Evolutionary conservation across 2,888 invertebrate genomes (phyloP), one percentile per base, ranked within the genome.

Genomic region (Dicranocentrus wangi): DNA sequence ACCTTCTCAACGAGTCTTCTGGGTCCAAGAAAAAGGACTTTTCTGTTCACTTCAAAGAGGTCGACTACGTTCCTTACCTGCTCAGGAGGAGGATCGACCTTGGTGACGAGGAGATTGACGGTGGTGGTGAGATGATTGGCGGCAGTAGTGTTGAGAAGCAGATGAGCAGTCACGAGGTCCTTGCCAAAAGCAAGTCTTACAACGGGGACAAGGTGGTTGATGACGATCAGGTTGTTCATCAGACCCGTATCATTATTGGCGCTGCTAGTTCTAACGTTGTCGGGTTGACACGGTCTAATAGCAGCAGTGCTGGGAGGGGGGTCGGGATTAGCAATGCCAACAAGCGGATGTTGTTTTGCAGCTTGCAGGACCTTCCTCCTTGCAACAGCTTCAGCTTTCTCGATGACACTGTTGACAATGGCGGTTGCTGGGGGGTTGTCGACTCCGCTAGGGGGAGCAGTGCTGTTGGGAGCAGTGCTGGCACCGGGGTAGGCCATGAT

Each of bases 11-110:
- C 10, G 68, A 65, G 39, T 27, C 27, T 15, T 28, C 17, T 63
- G 28, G 32, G 10, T 27, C 28, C 17, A 60, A 70, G 27, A 32
- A 32, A 32, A 55, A 47, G 39, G 42, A 39, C n/a, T 28, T 68
- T 28, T 25, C 25, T 17, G 68, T 68, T 10, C 60, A 70, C 17
- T 58, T 70, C 17, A 70, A 70, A 70, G 70, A 60, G 58, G 55
- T 70, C 10, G 55, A 58, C 17, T 55, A 70, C 25, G 70, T 86
- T 15, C 86, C 86, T 0, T 86, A 86, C 51, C 32, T 86, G 8
- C 65, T 86, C 1, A 69, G 86, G 28, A 70, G 84, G 60, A 47
- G 85, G 17, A 83, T 83, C 42, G 84, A 85, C 65, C 58, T 85
- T 15, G 83, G 83, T 15, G 83, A 83, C 17, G 27, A 68, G 28